Conservation (phyloP, 2,888 invertebrate genomes). For the Nasonia oneida region DNA sequence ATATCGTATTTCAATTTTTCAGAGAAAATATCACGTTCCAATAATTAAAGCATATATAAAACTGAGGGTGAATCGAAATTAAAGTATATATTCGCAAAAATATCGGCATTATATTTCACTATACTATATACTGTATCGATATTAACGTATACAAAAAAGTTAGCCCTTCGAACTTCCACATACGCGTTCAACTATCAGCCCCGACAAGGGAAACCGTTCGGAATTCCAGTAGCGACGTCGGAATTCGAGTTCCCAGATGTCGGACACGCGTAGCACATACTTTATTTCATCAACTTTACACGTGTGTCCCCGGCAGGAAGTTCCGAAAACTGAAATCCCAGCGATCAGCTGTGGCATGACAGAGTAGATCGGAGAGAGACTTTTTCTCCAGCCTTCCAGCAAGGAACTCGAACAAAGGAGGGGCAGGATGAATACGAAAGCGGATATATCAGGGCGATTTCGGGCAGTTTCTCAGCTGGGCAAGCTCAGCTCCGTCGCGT, state of each 20-base stretch:
- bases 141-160: too few relatives aligned
- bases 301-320: neutral
- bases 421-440: neutral
- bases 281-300: slow-evolving; percentile 3
- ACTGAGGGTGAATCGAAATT: neutral
- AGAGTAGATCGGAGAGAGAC: neutral
- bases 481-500: neutral
- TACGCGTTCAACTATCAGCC: too few relatives aligned
- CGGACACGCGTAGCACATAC: neutral
- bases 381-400: too few relatives aligned
- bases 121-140: neutral
- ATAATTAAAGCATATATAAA: neutral
- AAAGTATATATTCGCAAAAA: neutral
- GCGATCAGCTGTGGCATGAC: slow-evolving; percentile 15
- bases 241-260: neutral
- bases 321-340: slow-evolving; percentile 17
- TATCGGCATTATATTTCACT: neutral
- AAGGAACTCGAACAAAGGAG: neutral
- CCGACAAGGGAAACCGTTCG: neutral
- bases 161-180: too few relatives aligned
- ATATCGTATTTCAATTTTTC: neutral
- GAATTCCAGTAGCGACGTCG: neutral
- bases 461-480: neutral
- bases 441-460: neutral
- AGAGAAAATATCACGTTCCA: neutral